A percentile compares a stretch with the other conserved stretches of the same genome.
Evolutionary conservation across 2,797 vertebrate genomes (phyloP).

Genomic region (Benthosema pterotum): DNA sequence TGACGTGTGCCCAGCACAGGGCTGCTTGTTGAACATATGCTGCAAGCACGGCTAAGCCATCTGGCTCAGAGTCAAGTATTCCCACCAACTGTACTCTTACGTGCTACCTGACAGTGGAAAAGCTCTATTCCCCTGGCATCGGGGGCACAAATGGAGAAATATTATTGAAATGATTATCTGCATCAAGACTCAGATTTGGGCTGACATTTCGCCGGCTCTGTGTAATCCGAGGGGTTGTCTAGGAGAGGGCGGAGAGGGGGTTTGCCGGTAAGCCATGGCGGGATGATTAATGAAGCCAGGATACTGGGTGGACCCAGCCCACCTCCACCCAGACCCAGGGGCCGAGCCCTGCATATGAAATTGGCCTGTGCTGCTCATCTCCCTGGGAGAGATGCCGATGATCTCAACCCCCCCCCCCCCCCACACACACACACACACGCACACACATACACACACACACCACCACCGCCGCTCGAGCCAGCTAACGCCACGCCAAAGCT

Average conservation of each 20-base stretch:
- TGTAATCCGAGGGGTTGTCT: constrained; percentile 99
- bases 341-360: constrained; percentile 92
- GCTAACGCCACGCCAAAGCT: constrained; percentile 70
- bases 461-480: constrained; percentile 61
- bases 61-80: constrained; percentile 99
- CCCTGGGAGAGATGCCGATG: constrained; percentile 80
- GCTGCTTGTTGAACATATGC: constrained; percentile 99
- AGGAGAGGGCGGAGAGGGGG: constrained; percentile 90
- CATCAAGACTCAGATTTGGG: constrained; percentile 99
- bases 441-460: no score
- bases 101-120: constrained; percentile 98
- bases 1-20: constrained; percentile 88
- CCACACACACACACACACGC: constrained; percentile 35
- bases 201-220: constrained; percentile 99
- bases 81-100: constrained; percentile 98
- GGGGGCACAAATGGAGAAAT: constrained; percentile 99
- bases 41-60: constrained; percentile 97
- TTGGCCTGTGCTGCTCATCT: constrained; percentile 81
- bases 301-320: constrained; percentile 95
- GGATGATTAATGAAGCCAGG: constrained; percentile 99
- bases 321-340: constrained; percentile 96
- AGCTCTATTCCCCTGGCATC: constrained; percentile 98
- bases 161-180: constrained; percentile 99
- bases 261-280: constrained; percentile 94
- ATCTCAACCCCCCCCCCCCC: constrained; percentile 49